Conservation (phyloP, 2,113 vertebrate species). For the Galbula dea region DNA sequence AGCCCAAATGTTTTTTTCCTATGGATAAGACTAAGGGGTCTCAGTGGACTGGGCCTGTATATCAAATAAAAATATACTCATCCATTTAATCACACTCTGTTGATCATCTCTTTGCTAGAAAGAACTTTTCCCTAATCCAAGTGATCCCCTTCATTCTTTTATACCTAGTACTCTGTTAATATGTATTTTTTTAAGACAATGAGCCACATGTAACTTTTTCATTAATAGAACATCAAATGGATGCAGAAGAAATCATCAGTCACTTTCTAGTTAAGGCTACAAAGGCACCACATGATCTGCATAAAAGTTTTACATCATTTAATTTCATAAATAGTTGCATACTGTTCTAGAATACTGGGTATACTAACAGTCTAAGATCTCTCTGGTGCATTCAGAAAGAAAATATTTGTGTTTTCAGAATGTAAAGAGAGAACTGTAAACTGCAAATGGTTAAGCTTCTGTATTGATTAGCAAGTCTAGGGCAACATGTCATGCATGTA, state of each 20-base stretch:
- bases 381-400: neutral
- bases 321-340: neutral
- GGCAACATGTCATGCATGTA: neutral
- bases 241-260: neutral
- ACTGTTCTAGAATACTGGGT: neutral
- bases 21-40: neutral
- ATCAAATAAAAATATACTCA: neutral
- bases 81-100: neutral
- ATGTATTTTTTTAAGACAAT: neutral
- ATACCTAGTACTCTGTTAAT: neutral
- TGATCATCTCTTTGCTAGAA: neutral
- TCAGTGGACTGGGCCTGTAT: neutral
- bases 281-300: neutral
- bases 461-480: neutral
- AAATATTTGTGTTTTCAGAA: neutral
- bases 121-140: neutral
- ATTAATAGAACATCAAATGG: neutral
- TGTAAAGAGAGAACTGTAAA: neutral
- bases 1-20: neutral
- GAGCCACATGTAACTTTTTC: neutral
- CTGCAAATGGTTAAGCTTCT: neutral
- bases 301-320: neutral
- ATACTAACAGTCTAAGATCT: neutral
- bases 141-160: neutral
- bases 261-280: neutral